Evolutionary conservation across 2,113 vertebrate genomes (phyloP).

Genomic region (Mola mola): DNA sequence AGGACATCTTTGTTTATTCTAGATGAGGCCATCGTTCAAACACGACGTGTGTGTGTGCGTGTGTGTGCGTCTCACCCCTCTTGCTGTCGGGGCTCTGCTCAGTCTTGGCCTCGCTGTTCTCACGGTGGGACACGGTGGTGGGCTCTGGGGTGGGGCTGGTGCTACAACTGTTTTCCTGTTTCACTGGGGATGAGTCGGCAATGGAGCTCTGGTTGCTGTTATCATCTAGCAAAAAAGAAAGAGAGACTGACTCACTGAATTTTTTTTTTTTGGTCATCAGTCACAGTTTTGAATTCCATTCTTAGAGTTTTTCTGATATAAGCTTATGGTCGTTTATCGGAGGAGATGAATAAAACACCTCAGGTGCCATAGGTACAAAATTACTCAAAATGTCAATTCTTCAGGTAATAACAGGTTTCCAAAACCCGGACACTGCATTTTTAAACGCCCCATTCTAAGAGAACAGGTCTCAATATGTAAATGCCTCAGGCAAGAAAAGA

Average conservation of each 20-base stretch:
- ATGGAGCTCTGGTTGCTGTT: constrained; percentile 99
- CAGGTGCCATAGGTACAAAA: too few species aligned
- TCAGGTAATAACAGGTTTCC: too few species aligned
- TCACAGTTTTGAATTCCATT: neutral
- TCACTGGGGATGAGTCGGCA: constrained; percentile 94
- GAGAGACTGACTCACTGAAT: neutral
- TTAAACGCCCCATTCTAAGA: too few species aligned
- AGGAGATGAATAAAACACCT: too few species aligned
- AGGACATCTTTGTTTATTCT: too few species aligned
- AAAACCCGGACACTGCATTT: too few species aligned
- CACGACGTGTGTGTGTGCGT: neutral
- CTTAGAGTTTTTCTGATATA: too few species aligned
- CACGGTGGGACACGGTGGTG: constrained; percentile 78
- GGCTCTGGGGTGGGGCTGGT: constrained; percentile 92
- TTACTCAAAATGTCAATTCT: too few species aligned
- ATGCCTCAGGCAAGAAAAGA: neutral
- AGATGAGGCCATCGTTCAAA: too few species aligned
- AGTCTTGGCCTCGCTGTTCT: constrained; percentile 83
- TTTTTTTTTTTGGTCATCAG: neutral
- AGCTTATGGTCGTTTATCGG: too few species aligned
- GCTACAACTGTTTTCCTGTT: constrained; percentile 95
- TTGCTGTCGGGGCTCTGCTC: constrained; percentile 90
- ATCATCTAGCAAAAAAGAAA: constrained; percentile 84
- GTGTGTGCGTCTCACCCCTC: constrained; percentile 59
- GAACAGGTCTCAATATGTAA: too few species aligned